Percentiles rank a stretch among this genome's conserved stretches.
Evolutionary conservation across 2,113 vertebrate genomes (phyloP).

Genomic region (Anseranas semipalmata): DNA sequence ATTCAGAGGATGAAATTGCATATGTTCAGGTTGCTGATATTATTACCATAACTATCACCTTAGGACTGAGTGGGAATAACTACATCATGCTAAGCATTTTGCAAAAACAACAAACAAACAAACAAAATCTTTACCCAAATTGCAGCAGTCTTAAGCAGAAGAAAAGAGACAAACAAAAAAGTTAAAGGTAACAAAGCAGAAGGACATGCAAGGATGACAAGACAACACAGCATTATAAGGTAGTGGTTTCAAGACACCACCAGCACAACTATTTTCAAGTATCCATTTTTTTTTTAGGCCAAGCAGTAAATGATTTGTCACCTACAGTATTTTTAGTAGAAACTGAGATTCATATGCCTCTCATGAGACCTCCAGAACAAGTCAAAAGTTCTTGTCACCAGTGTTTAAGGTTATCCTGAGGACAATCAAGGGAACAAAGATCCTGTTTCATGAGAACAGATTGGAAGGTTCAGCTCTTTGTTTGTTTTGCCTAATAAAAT

Average conservation of each 20-base stretch:
- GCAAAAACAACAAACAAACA: not conserved
- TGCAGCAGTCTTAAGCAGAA: not conserved
- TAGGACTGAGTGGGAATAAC: not conserved
- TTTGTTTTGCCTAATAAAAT: not conserved
- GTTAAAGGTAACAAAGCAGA: not conserved
- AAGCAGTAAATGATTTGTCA: not conserved
- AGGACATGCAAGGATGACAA: not conserved
- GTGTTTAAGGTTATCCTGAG: not conserved
- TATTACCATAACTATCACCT: not conserved
- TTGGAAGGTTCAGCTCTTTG: not conserved
- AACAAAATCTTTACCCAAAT: not conserved
- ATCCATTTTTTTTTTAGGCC: not conserved
- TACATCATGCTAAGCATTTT: not conserved
- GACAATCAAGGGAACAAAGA: not conserved
- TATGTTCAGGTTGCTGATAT: not conserved
- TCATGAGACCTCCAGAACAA: not conserved
- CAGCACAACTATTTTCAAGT: conserved; percentile 5
- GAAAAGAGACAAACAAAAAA: not conserved
- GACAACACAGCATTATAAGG: not conserved
- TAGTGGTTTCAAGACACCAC: not conserved
- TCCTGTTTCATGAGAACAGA: not conserved
- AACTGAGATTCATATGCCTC: not conserved
- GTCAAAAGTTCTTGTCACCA: not conserved
- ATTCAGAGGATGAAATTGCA: not conserved
- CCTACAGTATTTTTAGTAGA: not conserved